Conservation (phyloP, 1,140 invertebrate genomes). For the Ridgeia piscesae region DNA sequence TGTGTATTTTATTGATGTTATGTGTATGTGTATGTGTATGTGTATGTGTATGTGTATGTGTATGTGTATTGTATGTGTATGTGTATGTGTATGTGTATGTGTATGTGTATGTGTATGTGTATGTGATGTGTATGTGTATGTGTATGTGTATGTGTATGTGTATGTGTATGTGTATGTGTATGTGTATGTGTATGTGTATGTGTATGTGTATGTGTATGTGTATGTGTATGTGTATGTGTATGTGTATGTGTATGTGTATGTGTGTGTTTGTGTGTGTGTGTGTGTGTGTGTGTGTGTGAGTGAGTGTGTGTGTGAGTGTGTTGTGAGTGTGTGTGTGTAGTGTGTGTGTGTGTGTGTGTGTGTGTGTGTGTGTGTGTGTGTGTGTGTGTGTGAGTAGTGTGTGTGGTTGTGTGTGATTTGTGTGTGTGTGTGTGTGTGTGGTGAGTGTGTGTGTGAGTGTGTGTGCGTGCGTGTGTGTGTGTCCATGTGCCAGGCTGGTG, state of each 20-base stretch:
- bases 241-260: constrained; percentile 23
- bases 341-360: constrained; percentile 12
- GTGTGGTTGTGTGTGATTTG: not conserved
- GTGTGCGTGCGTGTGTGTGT: too few relatives aligned
- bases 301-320: too few relatives aligned
- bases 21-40: too few relatives aligned
- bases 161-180: constrained; percentile 8
- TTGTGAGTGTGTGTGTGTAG: too few relatives aligned
- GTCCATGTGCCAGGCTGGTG: too few relatives aligned
- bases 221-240: constrained; percentile 15
- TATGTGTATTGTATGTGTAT: too few relatives aligned
- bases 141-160: constrained; percentile 15
- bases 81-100: constrained; percentile 16
- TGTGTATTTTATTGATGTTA: too few relatives aligned
- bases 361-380: constrained; percentile 18
- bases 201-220: constrained; percentile 21
- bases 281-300: too few relatives aligned
- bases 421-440: not conserved
- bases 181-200: constrained; percentile 20
- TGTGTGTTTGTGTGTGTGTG: too few relatives aligned
- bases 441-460: too few relatives aligned
- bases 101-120: constrained; percentile 14
- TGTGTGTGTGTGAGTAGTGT: constrained; percentile 11
- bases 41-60: too few relatives aligned
- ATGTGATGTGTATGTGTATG: too few relatives aligned